Evolutionary conservation across 2,888 invertebrate genomes (phyloP).

Genomic region (Drosophila anomalata): DNA sequence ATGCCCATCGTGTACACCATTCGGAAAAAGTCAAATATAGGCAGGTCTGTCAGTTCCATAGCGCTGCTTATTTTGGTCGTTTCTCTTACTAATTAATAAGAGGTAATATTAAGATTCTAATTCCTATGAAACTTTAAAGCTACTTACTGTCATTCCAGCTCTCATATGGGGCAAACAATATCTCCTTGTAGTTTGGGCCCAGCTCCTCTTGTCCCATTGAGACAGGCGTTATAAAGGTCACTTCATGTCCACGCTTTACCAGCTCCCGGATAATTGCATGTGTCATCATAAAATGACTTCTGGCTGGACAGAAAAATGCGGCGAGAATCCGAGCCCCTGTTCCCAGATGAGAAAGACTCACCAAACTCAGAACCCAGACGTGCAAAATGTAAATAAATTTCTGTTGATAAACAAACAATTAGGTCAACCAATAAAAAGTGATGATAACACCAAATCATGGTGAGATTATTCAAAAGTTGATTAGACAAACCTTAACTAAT

Average conservation of each 20-base stretch:
- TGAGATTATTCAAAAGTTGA: background rate
- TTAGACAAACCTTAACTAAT: background rate
- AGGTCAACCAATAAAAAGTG: background rate
- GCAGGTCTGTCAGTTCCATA: conserved; percentile 53
- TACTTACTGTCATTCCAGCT: background rate
- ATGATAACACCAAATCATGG: background rate
- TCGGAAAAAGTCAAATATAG: background rate
- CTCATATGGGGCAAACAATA: conserved; percentile 57
- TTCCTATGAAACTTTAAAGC: background rate
- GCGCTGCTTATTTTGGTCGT: background rate
- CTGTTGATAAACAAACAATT: conserved; percentile 22
- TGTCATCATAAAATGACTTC: conserved; percentile 84
- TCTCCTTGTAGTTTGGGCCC: conserved; percentile 71
- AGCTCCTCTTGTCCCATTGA: conserved; percentile 67
- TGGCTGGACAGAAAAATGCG: conserved; percentile 82
- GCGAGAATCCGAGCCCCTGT: conserved; percentile 82
- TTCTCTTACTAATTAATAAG: background rate
- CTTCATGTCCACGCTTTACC: conserved; percentile 84
- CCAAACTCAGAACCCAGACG: conserved; percentile 32
- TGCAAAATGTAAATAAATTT: conserved; percentile 11
- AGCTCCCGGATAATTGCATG: conserved; percentile 82
- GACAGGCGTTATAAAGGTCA: conserved; percentile 70
- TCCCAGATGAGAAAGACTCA: conserved; percentile 35
- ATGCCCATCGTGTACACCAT: conserved; percentile 59
- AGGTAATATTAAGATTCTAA: no score